phyloP scores from a whole-genome alignment of 2,797 vertebrate genomes.

The Enteromius anoplus region DNA sequence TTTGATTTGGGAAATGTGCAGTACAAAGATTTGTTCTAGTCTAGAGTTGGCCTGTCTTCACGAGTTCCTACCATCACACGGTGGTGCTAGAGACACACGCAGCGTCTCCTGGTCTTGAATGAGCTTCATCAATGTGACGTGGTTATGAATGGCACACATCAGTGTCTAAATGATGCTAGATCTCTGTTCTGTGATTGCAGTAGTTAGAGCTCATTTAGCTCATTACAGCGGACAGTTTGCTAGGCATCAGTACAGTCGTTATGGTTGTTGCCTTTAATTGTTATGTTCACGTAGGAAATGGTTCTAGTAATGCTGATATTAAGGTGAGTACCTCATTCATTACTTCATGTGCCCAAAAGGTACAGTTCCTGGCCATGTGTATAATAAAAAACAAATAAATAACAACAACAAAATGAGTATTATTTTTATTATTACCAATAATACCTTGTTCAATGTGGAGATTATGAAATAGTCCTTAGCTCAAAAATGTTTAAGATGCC shows the following conservation, averaged over 20 bases:
- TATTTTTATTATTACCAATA: too few species aligned
- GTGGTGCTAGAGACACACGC: constrained; percentile 63
- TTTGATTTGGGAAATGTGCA: background rate
- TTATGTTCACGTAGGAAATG: constrained; percentile 1
- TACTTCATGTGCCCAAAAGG: background rate
- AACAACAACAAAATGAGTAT: too few species aligned
- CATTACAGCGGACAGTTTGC: constrained; percentile 9
- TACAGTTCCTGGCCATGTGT: background rate
- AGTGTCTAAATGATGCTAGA: constrained; percentile 8
- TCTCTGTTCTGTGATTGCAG: constrained; percentile 16
- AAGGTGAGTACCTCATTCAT: background rate
- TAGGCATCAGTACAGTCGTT: constrained; percentile 7
- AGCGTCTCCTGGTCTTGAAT: background rate
- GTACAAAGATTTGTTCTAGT: background rate
- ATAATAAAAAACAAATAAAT: too few species aligned
- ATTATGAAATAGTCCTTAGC: background rate
- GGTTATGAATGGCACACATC: constrained; percentile 24
- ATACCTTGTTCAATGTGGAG: background rate
- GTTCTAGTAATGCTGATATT: background rate
- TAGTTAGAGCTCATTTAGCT: constrained; percentile 26
- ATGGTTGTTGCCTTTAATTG: constrained; percentile 10
- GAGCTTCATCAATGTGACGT: constrained; percentile 7
- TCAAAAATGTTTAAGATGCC: background rate
- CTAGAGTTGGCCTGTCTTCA: background rate
- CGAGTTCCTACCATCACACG: constrained; percentile 51